Base-by-base conservation (phyloP, 92 coral and sea anemone genomes). In the Scolanthus callimorphus region DNA sequence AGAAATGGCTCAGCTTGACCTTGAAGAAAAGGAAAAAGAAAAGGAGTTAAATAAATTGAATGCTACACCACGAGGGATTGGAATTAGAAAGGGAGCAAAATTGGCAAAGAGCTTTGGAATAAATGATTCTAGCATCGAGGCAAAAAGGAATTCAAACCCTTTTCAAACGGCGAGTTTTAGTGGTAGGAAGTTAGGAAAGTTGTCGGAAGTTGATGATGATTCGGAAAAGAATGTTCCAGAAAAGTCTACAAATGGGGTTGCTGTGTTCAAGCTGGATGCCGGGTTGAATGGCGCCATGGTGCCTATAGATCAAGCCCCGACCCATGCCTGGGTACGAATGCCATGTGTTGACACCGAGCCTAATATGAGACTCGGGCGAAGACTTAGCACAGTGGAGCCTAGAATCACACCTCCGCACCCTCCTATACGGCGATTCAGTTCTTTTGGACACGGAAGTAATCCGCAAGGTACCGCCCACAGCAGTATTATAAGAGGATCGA, bases 291-390 rank as follows among this genome's bases (percentile, higher is more conserved):
- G n/a, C n/a, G n/a, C n/a, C n/a, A n/a, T n/a, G n/a, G n/a, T n/a
- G n/a, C n/a, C n/a, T n/a, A n/a, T n/a, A n/a, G n/a, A n/a, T n/a
- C n/a, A n/a, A n/a, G n/a, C n/a, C n/a, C n/a, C n/a, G n/a, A n/a
- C n/a, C n/a, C n/a, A n/a, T n/a, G n/a, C n/a, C 8, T 34, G 41
- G 41, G 41, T 34, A 34, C 41, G 41, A 34, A 34, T 34, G 41
- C 41, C 41, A 34, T 34, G 41, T 34, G 41, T 34, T 34, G 41
- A 34, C 41, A n/a, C n/a, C n/a, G n/a, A n/a, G n/a, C 41, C 41
- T 6, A 15, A 15, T 15, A 34, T 34, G 41, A n/a, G n/a, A n/a
- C 15, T 15, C 15, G 41, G 15, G 15, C 6, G 41, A 15, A 6
- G 41, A 6, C 15, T 6, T 15, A 34, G 41, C 15, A 6, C 41